Conservation (phyloP, 2,113 vertebrate species). For the Hemiprocne comata region DNA sequence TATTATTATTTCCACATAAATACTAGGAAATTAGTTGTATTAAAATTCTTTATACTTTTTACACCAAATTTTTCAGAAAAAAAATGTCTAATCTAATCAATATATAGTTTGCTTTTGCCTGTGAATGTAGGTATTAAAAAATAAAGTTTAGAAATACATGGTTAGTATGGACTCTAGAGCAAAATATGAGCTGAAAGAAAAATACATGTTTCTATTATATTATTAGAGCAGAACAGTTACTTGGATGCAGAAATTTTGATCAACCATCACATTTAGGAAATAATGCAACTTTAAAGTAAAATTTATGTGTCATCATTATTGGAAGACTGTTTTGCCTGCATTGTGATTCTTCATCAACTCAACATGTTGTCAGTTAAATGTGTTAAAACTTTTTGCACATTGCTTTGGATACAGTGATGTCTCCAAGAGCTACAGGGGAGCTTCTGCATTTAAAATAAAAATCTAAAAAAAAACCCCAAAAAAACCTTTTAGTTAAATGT, state of each 20-base stretch:
- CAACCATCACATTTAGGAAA: background rate
- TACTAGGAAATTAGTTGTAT: background rate
- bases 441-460: background rate
- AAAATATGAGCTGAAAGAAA: background rate
- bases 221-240: background rate
- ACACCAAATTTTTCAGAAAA: background rate
- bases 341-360: background rate
- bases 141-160: background rate
- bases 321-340: background rate
- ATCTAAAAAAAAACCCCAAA: accelerated
- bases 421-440: background rate
- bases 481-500: background rate
- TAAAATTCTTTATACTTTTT: background rate
- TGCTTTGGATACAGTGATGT: background rate
- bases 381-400: background rate
- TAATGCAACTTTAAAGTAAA: background rate
- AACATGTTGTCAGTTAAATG: background rate
- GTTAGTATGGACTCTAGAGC: background rate
- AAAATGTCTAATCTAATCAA: background rate
- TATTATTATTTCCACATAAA: background rate
- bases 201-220: background rate
- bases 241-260: background rate
- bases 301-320: background rate
- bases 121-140: background rate
- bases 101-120: background rate